Percentiles rank a stretch among this genome's conserved stretches.
phyloP scores from a whole-genome alignment of 2,113 vertebrate genomes.

The Scolopax mira region DNA sequence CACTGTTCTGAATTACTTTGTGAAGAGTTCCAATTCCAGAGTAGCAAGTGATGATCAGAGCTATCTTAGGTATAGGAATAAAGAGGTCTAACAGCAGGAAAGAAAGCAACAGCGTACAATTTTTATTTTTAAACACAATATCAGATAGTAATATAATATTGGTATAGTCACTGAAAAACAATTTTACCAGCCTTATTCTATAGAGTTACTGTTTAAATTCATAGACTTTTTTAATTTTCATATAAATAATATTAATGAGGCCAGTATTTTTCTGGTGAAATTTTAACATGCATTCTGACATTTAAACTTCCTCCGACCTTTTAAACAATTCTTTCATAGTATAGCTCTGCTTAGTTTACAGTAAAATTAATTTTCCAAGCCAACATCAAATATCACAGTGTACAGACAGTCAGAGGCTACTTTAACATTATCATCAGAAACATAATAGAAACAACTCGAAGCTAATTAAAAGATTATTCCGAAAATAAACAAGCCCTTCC shows the following conservation, averaged over 20 bases:
- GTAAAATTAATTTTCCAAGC: slow-evolving; percentile 32
- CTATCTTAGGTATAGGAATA: background rate
- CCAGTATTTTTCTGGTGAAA: slow-evolving; percentile 38
- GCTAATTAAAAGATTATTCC: background rate
- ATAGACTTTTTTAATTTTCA: slow-evolving; percentile 38
- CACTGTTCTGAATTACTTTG: background rate
- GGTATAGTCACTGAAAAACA: background rate
- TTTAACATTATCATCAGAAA: slow-evolving; percentile 8
- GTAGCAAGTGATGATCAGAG: background rate
- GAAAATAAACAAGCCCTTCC: background rate
- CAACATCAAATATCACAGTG: slow-evolving; percentile 15
- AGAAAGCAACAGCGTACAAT: background rate
- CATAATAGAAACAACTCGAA: background rate
- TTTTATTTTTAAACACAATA: background rate
- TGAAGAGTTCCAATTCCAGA: background rate
- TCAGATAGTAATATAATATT: background rate
- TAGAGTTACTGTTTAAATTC: slow-evolving; percentile 15
- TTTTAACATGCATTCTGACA: slow-evolving; percentile 35
- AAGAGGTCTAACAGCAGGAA: background rate
- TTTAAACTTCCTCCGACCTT: slow-evolving; percentile 52
- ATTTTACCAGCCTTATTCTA: slow-evolving; percentile 14
- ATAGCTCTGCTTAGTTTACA: background rate
- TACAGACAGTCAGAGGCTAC: background rate
- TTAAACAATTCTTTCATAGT: slow-evolving; percentile 38
- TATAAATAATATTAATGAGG: slow-evolving; percentile 29